These are phyloP conservation scores for Alosa alosa DNA, from an alignment of 2,113 vertebrate species.

Conservation along the genomic window DNA sequence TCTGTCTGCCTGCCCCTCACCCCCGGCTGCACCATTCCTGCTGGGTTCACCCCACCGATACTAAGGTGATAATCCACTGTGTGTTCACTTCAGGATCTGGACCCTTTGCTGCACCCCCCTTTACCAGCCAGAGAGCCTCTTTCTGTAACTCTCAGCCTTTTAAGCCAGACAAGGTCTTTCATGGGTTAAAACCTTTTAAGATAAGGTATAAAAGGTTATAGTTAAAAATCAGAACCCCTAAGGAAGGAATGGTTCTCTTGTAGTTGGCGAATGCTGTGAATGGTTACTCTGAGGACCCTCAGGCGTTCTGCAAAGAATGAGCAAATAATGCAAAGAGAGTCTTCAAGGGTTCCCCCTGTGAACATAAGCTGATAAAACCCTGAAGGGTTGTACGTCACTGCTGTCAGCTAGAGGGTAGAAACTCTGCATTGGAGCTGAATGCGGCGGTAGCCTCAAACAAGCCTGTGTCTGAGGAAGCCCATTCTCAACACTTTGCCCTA, in stretches of 20 bases:
- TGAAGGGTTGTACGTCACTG: neutral
- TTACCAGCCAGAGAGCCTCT: neutral
- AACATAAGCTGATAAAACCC: constrained; percentile 1
- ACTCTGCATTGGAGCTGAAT: neutral
- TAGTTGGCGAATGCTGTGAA: neutral
- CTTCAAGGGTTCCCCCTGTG: neutral
- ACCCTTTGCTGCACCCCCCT: neutral
- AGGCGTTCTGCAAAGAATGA: neutral
- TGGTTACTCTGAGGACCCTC: neutral
- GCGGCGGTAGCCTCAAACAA: neutral
- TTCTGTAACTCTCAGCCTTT: neutral
- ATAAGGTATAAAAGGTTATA: no score
- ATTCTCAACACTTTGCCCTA: neutral
- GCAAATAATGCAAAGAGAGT: neutral
- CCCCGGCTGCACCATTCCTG: neutral
- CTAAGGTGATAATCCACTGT: neutral
- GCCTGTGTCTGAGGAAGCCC: neutral
- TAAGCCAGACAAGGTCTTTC: no score
- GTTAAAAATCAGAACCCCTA: neutral
- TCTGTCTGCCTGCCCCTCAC: neutral
- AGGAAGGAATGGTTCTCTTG: neutral
- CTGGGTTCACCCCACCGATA: neutral
- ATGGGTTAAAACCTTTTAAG: no score
- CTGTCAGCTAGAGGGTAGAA: neutral
- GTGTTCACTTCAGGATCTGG: neutral